Percentiles rank a stretch among this genome's conserved stretches.
phyloP scores from a whole-genome alignment of 2,113 vertebrate species.

The Eulemur rufifrons region DNA sequence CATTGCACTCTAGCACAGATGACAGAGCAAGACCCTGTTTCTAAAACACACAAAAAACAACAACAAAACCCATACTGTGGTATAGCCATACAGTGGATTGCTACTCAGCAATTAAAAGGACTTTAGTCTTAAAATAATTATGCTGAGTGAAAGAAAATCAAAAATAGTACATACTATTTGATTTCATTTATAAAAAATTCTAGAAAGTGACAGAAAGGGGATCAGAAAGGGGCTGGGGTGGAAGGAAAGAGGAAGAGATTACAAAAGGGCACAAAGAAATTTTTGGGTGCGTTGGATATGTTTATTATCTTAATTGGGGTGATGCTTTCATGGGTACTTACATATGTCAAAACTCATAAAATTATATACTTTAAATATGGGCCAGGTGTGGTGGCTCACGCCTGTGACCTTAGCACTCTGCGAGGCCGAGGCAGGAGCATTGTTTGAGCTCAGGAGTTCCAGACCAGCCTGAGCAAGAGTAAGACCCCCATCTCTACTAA shows the following conservation, averaged over 20 bases:
- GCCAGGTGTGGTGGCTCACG: no score
- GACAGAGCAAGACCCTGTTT: no score
- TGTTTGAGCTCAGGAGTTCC: no score
- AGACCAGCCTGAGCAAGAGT: no score
- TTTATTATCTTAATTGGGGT: not conserved
- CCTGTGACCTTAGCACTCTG: no score
- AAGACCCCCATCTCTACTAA: no score
- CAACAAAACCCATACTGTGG: no score
- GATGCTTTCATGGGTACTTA: not conserved
- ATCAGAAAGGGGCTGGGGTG: not conserved
- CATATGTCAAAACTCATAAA: not conserved
- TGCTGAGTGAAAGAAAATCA: not conserved
- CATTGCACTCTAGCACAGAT: no score
- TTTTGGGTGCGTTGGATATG: not conserved
- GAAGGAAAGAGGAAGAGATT: not conserved
- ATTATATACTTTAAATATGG: no score
- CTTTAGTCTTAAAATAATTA: not conserved
- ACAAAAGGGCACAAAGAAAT: not conserved
- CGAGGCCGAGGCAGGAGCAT: no score
- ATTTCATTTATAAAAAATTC: not conserved
- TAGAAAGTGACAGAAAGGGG: not conserved
- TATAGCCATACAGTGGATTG: no score
- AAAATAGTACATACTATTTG: not conserved
- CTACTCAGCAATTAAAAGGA: not conserved
- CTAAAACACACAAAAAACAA: no score